These are phyloP conservation scores for Cettia cetti DNA, from an alignment of 2,113 vertebrate genomes.

Conservation along the genomic window DNA sequence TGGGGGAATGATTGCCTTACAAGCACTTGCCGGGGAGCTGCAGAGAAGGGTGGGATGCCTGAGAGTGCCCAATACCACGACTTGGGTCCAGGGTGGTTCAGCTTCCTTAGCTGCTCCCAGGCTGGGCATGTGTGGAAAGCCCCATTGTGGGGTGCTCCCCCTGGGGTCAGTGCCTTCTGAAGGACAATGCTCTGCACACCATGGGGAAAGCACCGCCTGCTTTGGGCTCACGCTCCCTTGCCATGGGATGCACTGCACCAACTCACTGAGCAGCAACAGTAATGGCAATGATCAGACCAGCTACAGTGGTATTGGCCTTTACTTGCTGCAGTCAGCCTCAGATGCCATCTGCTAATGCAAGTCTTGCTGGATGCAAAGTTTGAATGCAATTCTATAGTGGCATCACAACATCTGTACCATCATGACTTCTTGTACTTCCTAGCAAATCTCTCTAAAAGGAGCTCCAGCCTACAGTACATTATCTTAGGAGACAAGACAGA, in stretches of 20 bases:
- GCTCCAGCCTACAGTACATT: not conserved
- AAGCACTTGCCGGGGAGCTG: not conserved
- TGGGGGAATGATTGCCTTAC: not conserved
- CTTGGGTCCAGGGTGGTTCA: not conserved
- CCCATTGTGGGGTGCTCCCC: accelerated
- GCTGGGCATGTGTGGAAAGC: not conserved
- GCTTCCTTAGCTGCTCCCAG: not conserved
- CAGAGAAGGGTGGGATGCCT: not conserved
- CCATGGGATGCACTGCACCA: not conserved
- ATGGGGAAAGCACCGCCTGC: accelerated
- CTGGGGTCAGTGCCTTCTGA: not conserved
- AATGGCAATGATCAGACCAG: not conserved
- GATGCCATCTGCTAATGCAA: not conserved
- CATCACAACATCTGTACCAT: not conserved
- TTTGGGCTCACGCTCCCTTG: not conserved
- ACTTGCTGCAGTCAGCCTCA: not conserved
- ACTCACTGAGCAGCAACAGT: accelerated
- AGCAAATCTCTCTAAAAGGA: not conserved
- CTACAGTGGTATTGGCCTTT: not conserved
- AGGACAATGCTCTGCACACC: not conserved
- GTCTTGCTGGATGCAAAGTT: not conserved
- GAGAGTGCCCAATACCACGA: not conserved
- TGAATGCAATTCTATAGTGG: not conserved
- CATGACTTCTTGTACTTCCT: not conserved
- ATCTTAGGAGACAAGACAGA: not conserved